Evolutionary conservation across 2,797 vertebrate species (phyloP), one percentile per base, ranked within the genome.

Genomic region (Thaleichthys pacificus): DNA sequence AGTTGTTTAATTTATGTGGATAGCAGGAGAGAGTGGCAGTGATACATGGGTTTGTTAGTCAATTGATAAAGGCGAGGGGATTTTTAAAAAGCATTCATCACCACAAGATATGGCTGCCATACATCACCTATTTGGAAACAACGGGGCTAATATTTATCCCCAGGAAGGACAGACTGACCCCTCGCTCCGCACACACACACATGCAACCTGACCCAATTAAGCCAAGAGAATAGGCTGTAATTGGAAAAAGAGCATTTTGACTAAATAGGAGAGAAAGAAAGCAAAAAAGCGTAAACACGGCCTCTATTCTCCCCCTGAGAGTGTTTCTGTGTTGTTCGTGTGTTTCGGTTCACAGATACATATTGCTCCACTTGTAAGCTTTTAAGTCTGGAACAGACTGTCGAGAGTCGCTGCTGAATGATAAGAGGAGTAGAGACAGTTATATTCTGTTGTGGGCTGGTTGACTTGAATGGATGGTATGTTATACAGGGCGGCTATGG

Each of bases 31-130:
- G 93, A 93, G 90, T 96, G 96, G 94, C 96, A 97, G 94, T 98
- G 96, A 98, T 97, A 89, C 96, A 98, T 97, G 95, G 92, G 94
- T 94, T 93, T 95, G 93, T 95, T 95, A 94, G 95, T 94, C 95
- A 94, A 94, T 96, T 98, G 96, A 98, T 97, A 98, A 97, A 96
- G 94, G 94, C 93, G 94, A 96, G 95, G 95, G 97, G 95, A 96
- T 97, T 95, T 95, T 94, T 95, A 92, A 95, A 96, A 96, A 96
- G 93, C 95, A 96, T 96, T 96, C 94, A 96, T 96, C 94, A 96
- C 92, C 78, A 81, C 91, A 92, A 94, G 94, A 94, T 94, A 95
- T 93, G 93, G 93, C 92, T 92, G 89, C 93, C 94, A 96, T 97
- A 95, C 86, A 97, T 97, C 96, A 97, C 93, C 93, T 91, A 93